Conservation (phyloP, 2,888 invertebrate species). For the Geophilus truncorum region DNA sequence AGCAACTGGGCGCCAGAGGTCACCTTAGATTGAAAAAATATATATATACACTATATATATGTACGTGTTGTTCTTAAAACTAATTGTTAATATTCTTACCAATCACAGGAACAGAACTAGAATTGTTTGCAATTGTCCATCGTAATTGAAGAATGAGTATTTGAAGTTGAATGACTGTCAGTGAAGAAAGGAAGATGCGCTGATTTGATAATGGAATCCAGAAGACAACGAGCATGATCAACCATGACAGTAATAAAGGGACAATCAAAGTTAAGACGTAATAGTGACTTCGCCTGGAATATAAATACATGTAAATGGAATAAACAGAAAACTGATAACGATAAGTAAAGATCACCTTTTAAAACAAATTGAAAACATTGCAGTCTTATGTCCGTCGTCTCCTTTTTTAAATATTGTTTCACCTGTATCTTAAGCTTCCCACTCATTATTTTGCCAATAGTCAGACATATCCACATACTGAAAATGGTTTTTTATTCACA, state of each 20-base stretch:
- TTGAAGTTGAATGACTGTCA: not conserved
- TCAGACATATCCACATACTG: not conserved
- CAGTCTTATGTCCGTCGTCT: too few species aligned
- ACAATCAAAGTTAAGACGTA: not conserved
- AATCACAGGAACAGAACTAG: not conserved
- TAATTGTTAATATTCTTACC: not conserved
- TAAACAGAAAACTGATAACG: not conserved
- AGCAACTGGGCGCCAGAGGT: not conserved
- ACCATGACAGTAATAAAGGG: not conserved
- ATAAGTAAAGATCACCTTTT: not conserved
- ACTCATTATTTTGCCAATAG: not conserved
- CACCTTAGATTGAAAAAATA: too few species aligned
- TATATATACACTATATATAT: not conserved
- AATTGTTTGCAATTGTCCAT: conserved; percentile 1
- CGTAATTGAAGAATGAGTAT: not conserved
- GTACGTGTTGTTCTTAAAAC: too few species aligned
- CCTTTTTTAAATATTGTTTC: not conserved
- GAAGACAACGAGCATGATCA: not conserved
- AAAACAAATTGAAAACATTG: not conserved
- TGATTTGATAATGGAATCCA: not conserved
- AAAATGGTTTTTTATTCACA: too few species aligned
- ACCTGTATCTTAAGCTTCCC: not conserved
- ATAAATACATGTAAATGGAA: too few species aligned
- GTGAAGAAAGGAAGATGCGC: not conserved
- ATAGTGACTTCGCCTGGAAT: not conserved